Conservation (phyloP, 2,888 invertebrate genomes). For the Chaetogeoica ovagalla region DNA sequence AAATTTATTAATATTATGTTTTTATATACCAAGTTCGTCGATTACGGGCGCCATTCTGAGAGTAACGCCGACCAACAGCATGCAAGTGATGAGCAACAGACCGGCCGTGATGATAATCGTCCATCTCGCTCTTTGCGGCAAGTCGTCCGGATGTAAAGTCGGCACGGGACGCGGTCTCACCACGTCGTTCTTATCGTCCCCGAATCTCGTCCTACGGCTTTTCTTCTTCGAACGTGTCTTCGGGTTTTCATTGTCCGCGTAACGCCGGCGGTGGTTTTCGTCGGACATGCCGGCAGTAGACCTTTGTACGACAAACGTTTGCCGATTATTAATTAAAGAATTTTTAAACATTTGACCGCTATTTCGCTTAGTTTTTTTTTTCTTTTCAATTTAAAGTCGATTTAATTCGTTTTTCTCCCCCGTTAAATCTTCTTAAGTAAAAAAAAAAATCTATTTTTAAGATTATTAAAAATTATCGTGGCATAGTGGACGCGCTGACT, state of each 20-base stretch:
- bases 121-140: constrained; percentile 82
- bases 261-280: constrained; percentile 24
- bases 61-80: constrained; percentile 87
- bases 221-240: constrained; percentile 41
- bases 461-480: too few relatives aligned
- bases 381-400: too few relatives aligned
- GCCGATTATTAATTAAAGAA: too few relatives aligned
- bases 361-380: too few relatives aligned
- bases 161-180: constrained; percentile 40
- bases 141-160: constrained; percentile 72
- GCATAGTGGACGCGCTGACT: too few relatives aligned
- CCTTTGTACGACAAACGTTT: constrained; percentile 5
- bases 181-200: not conserved
- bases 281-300: constrained; percentile 53
- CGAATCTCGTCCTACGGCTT: constrained; percentile 56
- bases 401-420: too few relatives aligned
- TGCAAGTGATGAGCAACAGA: constrained; percentile 82
- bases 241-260: constrained; percentile 4
- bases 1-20: too few relatives aligned
- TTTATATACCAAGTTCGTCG: constrained; percentile 81
- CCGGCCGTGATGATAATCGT: constrained; percentile 90
- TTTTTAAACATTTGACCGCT: too few relatives aligned
- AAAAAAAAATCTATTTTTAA: too few relatives aligned
- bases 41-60: constrained; percentile 92
- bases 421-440: too few relatives aligned